Evolutionary conservation across 2,113 vertebrate genomes (phyloP).

Genomic region (Scomber colias): DNA sequence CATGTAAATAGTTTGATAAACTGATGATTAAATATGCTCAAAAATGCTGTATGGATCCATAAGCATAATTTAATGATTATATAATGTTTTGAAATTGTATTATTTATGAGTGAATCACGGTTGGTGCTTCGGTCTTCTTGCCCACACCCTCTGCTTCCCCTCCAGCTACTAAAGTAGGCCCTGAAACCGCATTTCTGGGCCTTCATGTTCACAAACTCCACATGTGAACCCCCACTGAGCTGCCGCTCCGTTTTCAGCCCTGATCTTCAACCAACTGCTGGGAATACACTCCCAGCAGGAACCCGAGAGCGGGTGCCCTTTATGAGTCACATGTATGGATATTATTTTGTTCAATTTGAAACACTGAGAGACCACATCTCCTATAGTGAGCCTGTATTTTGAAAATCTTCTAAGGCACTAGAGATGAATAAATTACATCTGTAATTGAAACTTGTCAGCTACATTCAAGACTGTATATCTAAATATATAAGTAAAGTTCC

Average conservation of each 20-base stretch:
- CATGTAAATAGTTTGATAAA: not conserved
- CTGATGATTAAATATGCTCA: not conserved
- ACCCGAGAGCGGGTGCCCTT: constrained; percentile 59
- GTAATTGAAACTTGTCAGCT: not conserved
- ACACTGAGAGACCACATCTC: constrained; percentile 28
- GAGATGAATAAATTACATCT: not conserved
- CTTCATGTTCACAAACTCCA: constrained; percentile 50
- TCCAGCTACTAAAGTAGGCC: constrained; percentile 43
- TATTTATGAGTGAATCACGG: constrained; percentile 26
- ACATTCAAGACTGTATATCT: not conserved
- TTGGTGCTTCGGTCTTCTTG: constrained; percentile 29
- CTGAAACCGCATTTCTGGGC: constrained; percentile 17
- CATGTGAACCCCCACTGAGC: constrained; percentile 58
- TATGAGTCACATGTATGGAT: constrained; percentile 64
- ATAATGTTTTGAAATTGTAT: not conserved
- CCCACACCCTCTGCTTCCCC: constrained; percentile 14
- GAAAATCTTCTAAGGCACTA: constrained; percentile 2
- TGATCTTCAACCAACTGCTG: constrained; percentile 59
- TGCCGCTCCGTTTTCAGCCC: constrained; percentile 40
- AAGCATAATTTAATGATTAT: not conserved
- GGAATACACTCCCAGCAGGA: constrained; percentile 65
- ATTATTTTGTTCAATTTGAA: constrained; percentile 62
- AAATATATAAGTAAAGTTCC: constrained; percentile 9
- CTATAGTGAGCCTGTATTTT: constrained; percentile 31
- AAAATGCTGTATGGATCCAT: not conserved